phyloP scores from a whole-genome alignment of 1,140 invertebrate species.

The Homalodisca vitripennis region DNA sequence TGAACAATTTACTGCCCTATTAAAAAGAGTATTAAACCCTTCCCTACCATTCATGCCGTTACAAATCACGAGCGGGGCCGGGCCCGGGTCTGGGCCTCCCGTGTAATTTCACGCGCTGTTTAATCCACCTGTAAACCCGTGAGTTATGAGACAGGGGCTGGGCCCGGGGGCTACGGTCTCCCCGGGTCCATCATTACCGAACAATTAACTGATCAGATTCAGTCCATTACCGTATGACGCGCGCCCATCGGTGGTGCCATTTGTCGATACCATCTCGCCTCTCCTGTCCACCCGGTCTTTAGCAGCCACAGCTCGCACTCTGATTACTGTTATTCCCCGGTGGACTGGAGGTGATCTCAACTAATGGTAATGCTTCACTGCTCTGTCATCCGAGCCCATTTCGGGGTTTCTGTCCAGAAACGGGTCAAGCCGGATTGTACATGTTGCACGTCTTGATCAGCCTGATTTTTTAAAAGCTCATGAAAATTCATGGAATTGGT shows the following conservation, averaged over 20 bases:
- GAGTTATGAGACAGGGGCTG: slow-evolving; percentile 8
- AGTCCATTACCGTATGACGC: neutral
- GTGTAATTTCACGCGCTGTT: slow-evolving; percentile 6
- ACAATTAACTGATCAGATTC: slow-evolving; percentile 22
- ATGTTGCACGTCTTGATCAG: too few relatives aligned
- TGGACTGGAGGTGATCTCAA: neutral
- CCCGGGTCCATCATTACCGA: slow-evolving; percentile 13
- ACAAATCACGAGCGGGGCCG: too few relatives aligned
- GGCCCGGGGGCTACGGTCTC: neutral
- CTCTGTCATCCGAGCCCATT: neutral
- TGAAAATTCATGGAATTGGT: too few relatives aligned
- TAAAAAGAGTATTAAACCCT: too few relatives aligned
- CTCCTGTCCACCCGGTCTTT: neutral
- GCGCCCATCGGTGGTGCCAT: neutral
- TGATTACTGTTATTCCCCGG: slow-evolving; percentile 2
- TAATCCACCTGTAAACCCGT: neutral
- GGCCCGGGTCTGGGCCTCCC: too few relatives aligned
- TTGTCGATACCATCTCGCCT: slow-evolving; percentile 7
- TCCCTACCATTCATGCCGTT: too few relatives aligned
- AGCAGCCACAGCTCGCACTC: neutral
- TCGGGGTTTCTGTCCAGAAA: neutral
- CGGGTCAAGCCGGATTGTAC: too few relatives aligned
- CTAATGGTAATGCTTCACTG: neutral
- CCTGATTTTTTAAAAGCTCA: too few relatives aligned
- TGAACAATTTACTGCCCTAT: too few relatives aligned